Conservation (phyloP, 2,113 vertebrate species). For the Peucedramus taeniatus region DNA sequence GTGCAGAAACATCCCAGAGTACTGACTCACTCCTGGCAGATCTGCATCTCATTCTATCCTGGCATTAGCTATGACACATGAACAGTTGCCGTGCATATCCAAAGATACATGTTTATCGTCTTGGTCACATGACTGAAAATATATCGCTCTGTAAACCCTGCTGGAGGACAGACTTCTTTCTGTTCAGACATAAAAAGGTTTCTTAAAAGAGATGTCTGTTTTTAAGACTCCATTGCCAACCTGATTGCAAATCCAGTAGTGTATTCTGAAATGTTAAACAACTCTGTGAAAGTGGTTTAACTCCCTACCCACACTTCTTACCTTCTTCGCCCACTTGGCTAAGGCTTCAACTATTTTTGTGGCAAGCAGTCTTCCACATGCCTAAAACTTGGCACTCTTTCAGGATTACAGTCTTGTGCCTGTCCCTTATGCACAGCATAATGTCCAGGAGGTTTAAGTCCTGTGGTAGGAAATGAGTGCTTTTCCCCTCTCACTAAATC, state of each 20-base stretch:
- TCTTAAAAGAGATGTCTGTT: conserved; percentile 50
- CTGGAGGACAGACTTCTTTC: conserved; percentile 68
- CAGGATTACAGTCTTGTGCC: neutral
- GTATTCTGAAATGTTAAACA: conserved; percentile 50
- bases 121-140: conserved; percentile 66
- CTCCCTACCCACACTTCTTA: neutral
- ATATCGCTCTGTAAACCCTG: conserved; percentile 50
- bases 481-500: conserved; percentile 39
- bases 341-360: neutral
- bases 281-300: conserved; percentile 29
- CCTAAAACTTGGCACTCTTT: neutral
- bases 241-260: conserved; percentile 65
- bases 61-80: conserved; percentile 27
- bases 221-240: neutral
- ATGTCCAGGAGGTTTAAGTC: neutral
- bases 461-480: conserved; percentile 23
- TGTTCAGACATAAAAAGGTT: conserved; percentile 64
- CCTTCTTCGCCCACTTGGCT: neutral
- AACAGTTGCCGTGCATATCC: conserved; percentile 62
- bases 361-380: neutral
- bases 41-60: conserved; percentile 62
- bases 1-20: conserved; percentile 49
- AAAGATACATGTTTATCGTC: conserved; percentile 74
- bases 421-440: rapidly evolving
- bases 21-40: conserved; percentile 63